A percentile compares a stretch with the other conserved stretches of the same genome.
Evolutionary conservation across 37 sponge, comb jelly and placozoan genomes (phyloP).

Genomic region (Diacarnus erythraeanus): DNA sequence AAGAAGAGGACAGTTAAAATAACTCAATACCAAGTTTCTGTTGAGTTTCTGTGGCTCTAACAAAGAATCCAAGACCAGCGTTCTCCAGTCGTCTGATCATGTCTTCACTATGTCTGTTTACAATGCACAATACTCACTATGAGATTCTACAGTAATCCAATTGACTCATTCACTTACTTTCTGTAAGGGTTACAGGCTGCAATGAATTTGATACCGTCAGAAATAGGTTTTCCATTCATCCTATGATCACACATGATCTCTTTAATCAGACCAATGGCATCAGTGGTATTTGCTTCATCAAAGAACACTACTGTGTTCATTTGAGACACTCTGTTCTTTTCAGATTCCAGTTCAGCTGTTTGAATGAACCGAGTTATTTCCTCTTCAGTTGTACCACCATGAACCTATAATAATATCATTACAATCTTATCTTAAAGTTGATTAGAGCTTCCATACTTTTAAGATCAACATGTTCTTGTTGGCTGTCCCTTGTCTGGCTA

Average conservation of each 20-base stretch:
- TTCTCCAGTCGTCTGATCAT: constrained; percentile 86
- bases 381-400: constrained; percentile 83
- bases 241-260: constrained; percentile 98
- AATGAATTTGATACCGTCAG: constrained; percentile 83
- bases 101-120: constrained; percentile 60
- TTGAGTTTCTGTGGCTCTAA: constrained; percentile 29
- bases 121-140: neutral
- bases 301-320: constrained; percentile 91
- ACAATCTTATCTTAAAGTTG: neutral
- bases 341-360: constrained; percentile 62
- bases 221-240: constrained; percentile 76
- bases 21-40: constrained; percentile 77
- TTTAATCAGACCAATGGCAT: constrained; percentile 92
- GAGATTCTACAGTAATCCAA: neutral
- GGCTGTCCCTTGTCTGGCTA: constrained; percentile 22
- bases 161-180: constrained; percentile 33
- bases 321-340: constrained; percentile 31
- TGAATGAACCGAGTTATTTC: constrained; percentile 51
- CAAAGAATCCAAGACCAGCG: constrained; percentile 88
- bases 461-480: constrained; percentile 65
- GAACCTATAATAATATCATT: constrained; percentile 56
- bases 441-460: constrained; percentile 66
- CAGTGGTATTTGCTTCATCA: constrained; percentile 99
- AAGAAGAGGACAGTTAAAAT: no score
- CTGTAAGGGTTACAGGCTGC: constrained; percentile 98